Evolutionary conservation across 1,140 invertebrate genomes (phyloP).

Genomic region (Pachypsylla venusta): DNA sequence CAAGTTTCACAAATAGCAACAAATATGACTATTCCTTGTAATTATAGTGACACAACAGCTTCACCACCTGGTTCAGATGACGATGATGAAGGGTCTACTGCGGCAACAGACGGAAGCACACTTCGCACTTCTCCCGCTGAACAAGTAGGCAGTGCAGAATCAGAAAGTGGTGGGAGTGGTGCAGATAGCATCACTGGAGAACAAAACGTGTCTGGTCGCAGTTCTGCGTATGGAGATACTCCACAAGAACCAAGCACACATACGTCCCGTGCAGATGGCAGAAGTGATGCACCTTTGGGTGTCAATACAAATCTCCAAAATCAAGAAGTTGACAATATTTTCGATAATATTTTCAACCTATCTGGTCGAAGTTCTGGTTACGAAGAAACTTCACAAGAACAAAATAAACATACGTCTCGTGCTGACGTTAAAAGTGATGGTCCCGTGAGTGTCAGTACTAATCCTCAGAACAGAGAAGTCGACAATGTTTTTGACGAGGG

Average conservation of each 20-base stretch:
- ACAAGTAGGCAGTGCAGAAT: constrained; percentile 56
- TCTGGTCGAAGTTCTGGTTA: too few species aligned
- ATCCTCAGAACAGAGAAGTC: too few species aligned
- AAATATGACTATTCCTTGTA: constrained; percentile 34
- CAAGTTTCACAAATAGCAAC: not conserved
- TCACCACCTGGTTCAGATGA: constrained; percentile 80
- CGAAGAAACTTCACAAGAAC: too few species aligned
- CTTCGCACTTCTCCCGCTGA: constrained; percentile 78
- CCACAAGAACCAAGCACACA: constrained; percentile 34
- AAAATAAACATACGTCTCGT: too few species aligned
- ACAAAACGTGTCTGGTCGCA: constrained; percentile 63
- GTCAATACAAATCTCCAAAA: too few species aligned
- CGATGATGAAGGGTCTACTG: constrained; percentile 89
- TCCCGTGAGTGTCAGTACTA: too few species aligned
- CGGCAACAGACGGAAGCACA: constrained; percentile 81
- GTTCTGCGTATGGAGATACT: constrained; percentile 69
- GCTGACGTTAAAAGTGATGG: too few species aligned
- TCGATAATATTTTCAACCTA: too few species aligned
- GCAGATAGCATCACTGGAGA: constrained; percentile 83
- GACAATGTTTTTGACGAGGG: too few species aligned
- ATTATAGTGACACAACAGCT: constrained; percentile 62
- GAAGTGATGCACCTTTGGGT: too few species aligned
- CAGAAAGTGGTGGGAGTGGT: constrained; percentile 76
- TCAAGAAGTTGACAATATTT: too few species aligned
- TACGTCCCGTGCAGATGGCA: not conserved